phyloP scores from a whole-genome alignment of 2,797 vertebrate species.

The Heterohyrax brucei region DNA sequence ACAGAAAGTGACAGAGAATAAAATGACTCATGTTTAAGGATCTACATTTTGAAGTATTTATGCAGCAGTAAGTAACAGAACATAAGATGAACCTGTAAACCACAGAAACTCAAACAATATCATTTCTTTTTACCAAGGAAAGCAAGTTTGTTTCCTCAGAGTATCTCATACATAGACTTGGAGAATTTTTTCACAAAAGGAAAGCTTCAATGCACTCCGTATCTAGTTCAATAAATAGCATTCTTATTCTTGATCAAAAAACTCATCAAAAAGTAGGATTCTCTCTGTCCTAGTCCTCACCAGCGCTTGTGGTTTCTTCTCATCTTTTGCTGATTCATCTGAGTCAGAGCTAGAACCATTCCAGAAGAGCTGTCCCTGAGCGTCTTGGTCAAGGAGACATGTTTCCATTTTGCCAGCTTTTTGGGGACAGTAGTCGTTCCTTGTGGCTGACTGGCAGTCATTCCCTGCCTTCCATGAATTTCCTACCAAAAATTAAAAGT shows the following conservation, averaged over 20 bases:
- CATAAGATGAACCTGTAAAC: not conserved
- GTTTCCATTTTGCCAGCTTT: constrained; percentile 85
- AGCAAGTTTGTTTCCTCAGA: constrained; percentile 40
- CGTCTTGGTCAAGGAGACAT: constrained; percentile 89
- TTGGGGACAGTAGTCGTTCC: not conserved
- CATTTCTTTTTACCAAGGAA: not conserved
- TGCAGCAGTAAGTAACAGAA: not conserved
- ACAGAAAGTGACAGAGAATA: not conserved
- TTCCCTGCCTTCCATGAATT: constrained; percentile 26
- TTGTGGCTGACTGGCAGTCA: no score
- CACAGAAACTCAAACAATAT: constrained; percentile 14
- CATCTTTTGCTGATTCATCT: constrained; percentile 81
- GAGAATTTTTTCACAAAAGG: constrained; percentile 51
- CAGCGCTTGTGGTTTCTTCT: constrained; percentile 73
- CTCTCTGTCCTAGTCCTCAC: constrained; percentile 92
- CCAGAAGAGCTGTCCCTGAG: constrained; percentile 89
- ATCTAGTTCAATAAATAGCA: not conserved
- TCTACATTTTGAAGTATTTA: constrained; percentile 18
- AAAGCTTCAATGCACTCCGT: not conserved
- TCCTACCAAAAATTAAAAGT: constrained; percentile 82
- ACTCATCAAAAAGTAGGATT: constrained; percentile 90
- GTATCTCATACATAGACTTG: constrained; percentile 3
- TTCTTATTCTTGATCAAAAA: constrained; percentile 89
- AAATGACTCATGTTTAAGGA: not conserved
- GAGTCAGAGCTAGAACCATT: constrained; percentile 91